Evolutionary conservation across 1,140 invertebrate species (phyloP).

Genomic region (Brachionus manjavacas): DNA sequence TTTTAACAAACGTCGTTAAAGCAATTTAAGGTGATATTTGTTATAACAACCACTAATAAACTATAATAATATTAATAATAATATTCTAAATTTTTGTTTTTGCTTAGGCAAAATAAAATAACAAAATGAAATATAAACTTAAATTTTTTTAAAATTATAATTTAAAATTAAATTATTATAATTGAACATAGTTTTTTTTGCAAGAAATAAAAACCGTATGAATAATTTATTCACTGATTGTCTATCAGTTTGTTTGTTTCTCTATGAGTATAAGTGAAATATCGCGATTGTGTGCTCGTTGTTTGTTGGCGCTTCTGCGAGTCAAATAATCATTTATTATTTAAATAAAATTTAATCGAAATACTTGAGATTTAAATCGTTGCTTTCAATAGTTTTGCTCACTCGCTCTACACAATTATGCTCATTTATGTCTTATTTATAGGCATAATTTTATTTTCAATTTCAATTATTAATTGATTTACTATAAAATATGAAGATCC

Average conservation of each 20-base stretch:
- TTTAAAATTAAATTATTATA: constrained; percentile 4
- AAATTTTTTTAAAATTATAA: not conserved
- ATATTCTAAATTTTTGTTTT: constrained; percentile 20
- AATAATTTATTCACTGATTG: not conserved
- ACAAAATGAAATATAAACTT: constrained; percentile 10
- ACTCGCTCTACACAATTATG: not conserved
- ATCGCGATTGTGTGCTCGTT: not conserved
- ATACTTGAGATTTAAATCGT: not conserved
- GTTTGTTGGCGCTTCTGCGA: not conserved
- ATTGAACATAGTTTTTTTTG: not conserved
- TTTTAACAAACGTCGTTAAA: constrained; percentile 20
- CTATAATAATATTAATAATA: constrained; percentile 14
- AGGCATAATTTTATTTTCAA: not conserved
- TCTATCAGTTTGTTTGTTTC: not conserved
- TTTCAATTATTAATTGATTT: not conserved
- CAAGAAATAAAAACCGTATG: not conserved
- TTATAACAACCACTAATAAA: constrained; percentile 25
- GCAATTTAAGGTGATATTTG: constrained; percentile 23
- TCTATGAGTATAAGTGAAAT: not conserved
- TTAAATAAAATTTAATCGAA: constrained; percentile 7
- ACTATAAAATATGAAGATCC: not conserved
- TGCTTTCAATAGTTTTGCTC: not conserved
- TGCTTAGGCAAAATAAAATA: constrained; percentile 11
- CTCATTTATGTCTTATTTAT: not conserved
- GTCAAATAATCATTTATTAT: constrained; percentile 6